Conservation (phyloP, 2,113 vertebrate species). For the Anser cygnoides region DNA sequence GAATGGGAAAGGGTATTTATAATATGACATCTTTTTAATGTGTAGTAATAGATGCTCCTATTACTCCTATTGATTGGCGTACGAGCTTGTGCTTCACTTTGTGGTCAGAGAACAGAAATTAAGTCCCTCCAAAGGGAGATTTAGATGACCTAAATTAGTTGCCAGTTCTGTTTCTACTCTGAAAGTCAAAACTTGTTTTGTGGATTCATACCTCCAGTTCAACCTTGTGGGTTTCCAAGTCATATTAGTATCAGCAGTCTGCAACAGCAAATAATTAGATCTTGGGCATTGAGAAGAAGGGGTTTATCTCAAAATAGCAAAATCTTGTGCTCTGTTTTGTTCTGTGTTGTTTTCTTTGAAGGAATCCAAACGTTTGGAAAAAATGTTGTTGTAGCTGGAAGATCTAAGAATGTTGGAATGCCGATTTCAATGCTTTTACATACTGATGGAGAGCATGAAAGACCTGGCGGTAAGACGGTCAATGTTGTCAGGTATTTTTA, state of each 20-base stretch:
- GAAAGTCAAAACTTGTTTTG: not conserved
- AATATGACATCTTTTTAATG: not conserved
- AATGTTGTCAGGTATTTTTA: not conserved
- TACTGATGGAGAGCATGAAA: conserved; percentile 86
- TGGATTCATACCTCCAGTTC: not conserved
- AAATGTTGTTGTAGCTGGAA: conserved; percentile 90
- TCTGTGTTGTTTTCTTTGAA: conserved; percentile 42
- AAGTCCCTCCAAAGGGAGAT: not conserved
- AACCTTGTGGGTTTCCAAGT: not conserved
- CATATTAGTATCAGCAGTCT: not conserved
- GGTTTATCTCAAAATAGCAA: not conserved
- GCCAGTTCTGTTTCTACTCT: not conserved
- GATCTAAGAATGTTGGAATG: conserved; percentile 95
- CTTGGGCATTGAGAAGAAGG: not conserved
- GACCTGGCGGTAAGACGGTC: conserved; percentile 85
- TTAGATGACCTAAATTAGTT: not conserved
- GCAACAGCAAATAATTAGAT: not conserved
- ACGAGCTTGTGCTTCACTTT: not conserved
- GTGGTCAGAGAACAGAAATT: not conserved
- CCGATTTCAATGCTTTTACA: conserved; percentile 92
- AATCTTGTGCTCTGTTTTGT: not conserved
- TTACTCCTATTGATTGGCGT: not conserved
- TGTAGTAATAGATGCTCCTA: not conserved
- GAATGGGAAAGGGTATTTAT: not conserved
- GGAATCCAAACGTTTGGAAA: conserved; percentile 91